Evolutionary conservation across 2,797 vertebrate genomes (phyloP), one percentile per base, ranked within the genome.

Genomic region (Phoebastria nigripes): DNA sequence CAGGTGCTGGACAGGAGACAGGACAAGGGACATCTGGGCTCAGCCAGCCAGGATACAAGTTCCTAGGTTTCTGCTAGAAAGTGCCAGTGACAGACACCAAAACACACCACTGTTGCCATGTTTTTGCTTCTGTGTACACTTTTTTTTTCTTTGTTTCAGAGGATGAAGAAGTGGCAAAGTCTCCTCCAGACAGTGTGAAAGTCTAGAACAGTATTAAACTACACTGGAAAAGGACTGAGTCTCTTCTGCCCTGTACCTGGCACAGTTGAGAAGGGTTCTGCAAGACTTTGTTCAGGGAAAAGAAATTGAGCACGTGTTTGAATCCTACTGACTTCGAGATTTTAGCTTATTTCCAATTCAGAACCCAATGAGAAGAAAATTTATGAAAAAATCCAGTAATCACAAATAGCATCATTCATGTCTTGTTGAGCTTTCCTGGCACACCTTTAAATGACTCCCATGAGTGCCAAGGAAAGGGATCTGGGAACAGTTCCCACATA

Each of bases 121-220:
- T 0, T n/a, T 70, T 65, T 37, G 11, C 11, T 46, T 54, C 51
- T 22, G 5, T 0, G 5, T 31, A 31, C 5, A 1, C 2, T 0
- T 24, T 58, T 22, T 33, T 28, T 9, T 6, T 24, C 9, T 25
- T 86, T 62, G 6, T 26, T 33, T 52, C 51, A 10, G 9, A 61
- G 21, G 14, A 62, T 19, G 29, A 93, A 88, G 35, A n/a, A 47
- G 4, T 17, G n/a, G 28, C 26, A 66, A 83, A 35, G 6, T 5
- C 33, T 52, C 25, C 47, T 49, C 63, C 61, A 42, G 31, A 39
- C 17, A 52, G 33, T 9, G 26, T 73, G 73, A 66, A 87, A 6
- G 0, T 42, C 44, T 44, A 47, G 39, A 82, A 11, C 8, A 31
- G 15, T 2, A 9, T 51, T 28, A 28, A 76, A 51, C 47, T 46